These are phyloP conservation scores for Liodrosophila aerea DNA, from an alignment of 2,888 invertebrate species.

Conservation along the genomic window DNA sequence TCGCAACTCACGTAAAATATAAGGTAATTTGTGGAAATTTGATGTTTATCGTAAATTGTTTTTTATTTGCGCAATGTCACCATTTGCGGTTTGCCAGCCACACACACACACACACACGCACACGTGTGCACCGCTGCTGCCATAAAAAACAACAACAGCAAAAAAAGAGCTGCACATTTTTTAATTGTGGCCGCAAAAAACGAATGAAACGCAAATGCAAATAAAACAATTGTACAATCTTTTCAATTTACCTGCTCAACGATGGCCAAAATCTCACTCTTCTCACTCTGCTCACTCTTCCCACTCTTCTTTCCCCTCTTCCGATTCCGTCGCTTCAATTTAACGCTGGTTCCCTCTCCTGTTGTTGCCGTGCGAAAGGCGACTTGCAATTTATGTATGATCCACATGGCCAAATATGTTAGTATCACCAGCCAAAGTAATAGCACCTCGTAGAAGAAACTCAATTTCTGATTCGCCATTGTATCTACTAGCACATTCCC, in stretches of 20 bases:
- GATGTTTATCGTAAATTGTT: conserved; percentile 82
- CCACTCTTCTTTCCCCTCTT: no score
- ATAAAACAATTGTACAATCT: conserved; percentile 65
- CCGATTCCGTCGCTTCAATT: no score
- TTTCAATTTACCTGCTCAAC: conserved; percentile 67
- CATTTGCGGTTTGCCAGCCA: conserved; percentile 73
- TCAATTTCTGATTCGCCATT: conserved; percentile 9
- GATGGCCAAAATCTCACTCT: conserved; percentile 6
- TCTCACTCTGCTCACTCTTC: neutral
- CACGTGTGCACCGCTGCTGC: conserved; percentile 16
- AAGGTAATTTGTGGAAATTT: conserved; percentile 82
- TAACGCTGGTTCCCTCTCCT: no score
- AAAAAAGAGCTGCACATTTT: conserved; percentile 21
- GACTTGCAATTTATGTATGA: no score
- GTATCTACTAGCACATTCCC: conserved; percentile 1
- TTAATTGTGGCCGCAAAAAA: conserved; percentile 48
- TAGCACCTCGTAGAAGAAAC: conserved; percentile 21
- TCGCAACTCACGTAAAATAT: conserved; percentile 82
- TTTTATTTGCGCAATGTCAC: conserved; percentile 80
- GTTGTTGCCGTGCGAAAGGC: no score
- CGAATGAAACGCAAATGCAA: conserved; percentile 8
- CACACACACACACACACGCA: conserved; percentile 25
- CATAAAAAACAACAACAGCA: conserved; percentile 32
- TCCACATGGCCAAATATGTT: conserved; percentile 13
- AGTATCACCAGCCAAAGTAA: conserved; percentile 32